A percentile compares a stretch with the other conserved stretches of the same genome.
phyloP scores from a whole-genome alignment of 2,797 vertebrate species.

The Thripadectes ignobilis region DNA sequence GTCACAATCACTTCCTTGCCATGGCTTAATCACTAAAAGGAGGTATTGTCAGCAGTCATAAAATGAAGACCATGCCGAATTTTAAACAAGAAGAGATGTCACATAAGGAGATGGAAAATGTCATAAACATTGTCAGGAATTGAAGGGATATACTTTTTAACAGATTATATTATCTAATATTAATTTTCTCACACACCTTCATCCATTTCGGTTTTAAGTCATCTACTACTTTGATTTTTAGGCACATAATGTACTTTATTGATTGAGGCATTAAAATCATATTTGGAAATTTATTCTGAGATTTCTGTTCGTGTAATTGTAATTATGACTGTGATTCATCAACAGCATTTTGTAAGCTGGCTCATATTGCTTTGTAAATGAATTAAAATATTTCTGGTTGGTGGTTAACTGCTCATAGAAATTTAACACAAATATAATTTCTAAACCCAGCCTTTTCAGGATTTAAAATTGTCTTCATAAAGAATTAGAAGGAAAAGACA shows the following conservation, averaged over 20 bases:
- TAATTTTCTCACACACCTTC: neutral
- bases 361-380: neutral
- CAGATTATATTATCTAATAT: neutral
- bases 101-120: neutral
- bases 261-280: neutral
- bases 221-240: neutral
- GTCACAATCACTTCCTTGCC: neutral
- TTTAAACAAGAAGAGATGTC: neutral
- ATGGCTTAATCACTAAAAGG: neutral
- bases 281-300: conserved; percentile 22
- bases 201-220: neutral
- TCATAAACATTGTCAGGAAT: neutral
- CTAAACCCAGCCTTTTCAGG: neutral
- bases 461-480: neutral
- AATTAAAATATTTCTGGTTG: neutral
- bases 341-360: neutral
- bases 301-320: neutral
- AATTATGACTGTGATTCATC: conserved; percentile 14
- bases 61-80: neutral
- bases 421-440: neutral
- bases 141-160: neutral
- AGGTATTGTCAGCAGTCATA: neutral
- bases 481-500: neutral
- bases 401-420: neutral
- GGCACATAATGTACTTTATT: neutral